Conservation (phyloP, 2,888 invertebrate genomes). For the Leuctra nigra region DNA sequence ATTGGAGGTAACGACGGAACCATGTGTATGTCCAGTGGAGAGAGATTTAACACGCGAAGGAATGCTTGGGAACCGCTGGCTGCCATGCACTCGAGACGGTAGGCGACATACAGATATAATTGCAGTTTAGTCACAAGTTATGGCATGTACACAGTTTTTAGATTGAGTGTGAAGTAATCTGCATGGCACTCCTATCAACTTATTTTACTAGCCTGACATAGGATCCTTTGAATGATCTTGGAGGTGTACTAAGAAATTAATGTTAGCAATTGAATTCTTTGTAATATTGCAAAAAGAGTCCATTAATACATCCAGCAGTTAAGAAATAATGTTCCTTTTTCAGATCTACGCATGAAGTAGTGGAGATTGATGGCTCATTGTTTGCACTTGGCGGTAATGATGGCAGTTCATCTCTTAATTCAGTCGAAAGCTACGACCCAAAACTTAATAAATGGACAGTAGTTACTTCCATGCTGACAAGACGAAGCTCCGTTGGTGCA, state of each 20-base stretch:
- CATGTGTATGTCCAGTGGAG: conserved; percentile 61
- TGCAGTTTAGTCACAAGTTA: no score
- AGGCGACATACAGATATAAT: no score
- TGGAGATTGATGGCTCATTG: conserved; percentile 53
- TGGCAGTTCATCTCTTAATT: conserved; percentile 60
- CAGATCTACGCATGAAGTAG: conserved; percentile 63
- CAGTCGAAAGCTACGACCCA: conserved; percentile 59
- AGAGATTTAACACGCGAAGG: conserved; percentile 54
- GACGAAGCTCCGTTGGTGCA: conserved; percentile 59
- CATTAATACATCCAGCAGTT: no score
- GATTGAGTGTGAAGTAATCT: no score
- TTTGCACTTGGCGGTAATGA: conserved; percentile 64
- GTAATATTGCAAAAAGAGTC: no score
- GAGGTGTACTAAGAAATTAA: no score
- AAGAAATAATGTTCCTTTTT: no score
- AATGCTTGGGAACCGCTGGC: conserved; percentile 63
- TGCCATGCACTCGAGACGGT: conserved; percentile 60
- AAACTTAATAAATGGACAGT: conserved; percentile 58
- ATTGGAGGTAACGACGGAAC: conserved; percentile 60
- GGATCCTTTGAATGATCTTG: no score
- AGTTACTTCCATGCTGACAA: conserved; percentile 57
- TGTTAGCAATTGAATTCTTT: no score
- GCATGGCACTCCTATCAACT: no score
- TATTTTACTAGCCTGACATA: no score
- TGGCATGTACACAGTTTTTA: no score